Evolutionary conservation across 2,797 vertebrate species (phyloP).

Genomic region (Benthosema pterotum): DNA sequence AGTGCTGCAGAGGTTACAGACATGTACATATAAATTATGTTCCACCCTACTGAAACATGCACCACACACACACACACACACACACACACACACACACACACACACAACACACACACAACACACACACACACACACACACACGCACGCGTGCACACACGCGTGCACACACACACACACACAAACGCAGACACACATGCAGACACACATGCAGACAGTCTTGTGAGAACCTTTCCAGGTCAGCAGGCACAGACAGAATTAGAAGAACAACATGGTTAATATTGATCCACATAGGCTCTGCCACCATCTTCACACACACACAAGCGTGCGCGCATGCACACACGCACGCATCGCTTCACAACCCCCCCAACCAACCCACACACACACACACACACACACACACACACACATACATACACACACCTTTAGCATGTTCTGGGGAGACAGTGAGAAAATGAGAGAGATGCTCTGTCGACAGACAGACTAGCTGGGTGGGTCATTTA

Average conservation of each 20-base stretch:
- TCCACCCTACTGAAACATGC: too few relatives aligned
- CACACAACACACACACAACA: too few relatives aligned
- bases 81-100: too few relatives aligned
- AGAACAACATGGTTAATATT: slow-evolving; percentile 37
- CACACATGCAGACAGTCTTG: neutral
- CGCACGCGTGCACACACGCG: too few relatives aligned
- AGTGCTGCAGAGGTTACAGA: too few relatives aligned
- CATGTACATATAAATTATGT: too few relatives aligned
- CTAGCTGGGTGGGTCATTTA: too few relatives aligned
- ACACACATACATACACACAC: slow-evolving; percentile 20
- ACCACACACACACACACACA: neutral
- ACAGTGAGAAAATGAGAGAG: neutral
- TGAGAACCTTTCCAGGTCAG: slow-evolving; percentile 25
- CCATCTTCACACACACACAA: slow-evolving; percentile 4
- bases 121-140: too few relatives aligned
- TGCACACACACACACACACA: neutral
- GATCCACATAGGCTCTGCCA: slow-evolving; percentile 22
- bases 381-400: slow-evolving; percentile 17
- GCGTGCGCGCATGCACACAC: slow-evolving; percentile 20
- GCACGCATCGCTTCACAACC: neutral
- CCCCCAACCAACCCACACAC: neutral
- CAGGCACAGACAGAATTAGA: slow-evolving; percentile 21
- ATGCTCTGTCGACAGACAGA: neutral
- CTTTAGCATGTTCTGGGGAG: slow-evolving; percentile 11
- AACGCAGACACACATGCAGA: neutral